These are phyloP conservation scores for Troilus luridus DNA, from an alignment of 2,888 invertebrate genomes.

Conservation along the genomic window DNA sequence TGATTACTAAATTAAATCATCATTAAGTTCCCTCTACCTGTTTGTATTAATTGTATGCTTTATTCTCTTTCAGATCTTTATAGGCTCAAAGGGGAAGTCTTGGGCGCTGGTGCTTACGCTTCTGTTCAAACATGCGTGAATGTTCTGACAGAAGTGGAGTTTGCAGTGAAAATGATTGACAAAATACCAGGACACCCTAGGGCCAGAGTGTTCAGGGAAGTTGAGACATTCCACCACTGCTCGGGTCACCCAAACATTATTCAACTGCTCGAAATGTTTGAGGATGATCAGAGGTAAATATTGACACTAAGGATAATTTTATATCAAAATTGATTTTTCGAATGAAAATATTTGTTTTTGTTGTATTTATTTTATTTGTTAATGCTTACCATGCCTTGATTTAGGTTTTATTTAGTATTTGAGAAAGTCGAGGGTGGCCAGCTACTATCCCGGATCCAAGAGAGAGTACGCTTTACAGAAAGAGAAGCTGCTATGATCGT, in stretches of 20 bases:
- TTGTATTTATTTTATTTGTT: not conserved
- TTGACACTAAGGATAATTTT: not conserved
- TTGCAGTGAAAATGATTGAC: conserved; percentile 97
- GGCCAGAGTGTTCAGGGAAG: conserved; percentile 96
- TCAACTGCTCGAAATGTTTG: conserved; percentile 96
- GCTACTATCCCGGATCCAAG: conserved; percentile 92
- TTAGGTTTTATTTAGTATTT: conserved; percentile 92
- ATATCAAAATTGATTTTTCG: not conserved
- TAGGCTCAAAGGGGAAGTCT: conserved; percentile 93
- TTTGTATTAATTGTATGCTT: conserved; percentile 17
- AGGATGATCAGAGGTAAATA: conserved; percentile 87
- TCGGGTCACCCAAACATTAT: conserved; percentile 98
- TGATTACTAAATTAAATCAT: not conserved
- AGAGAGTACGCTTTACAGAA: conserved; percentile 94
- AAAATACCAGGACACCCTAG: conserved; percentile 95
- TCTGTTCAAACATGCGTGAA: conserved; percentile 95
- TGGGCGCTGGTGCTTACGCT: conserved; percentile 97
- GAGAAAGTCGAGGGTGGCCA: conserved; percentile 86
- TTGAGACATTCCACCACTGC: conserved; percentile 99
- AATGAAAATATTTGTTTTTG: not conserved
- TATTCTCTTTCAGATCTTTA: conserved; percentile 83
- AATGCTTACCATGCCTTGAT: not conserved
- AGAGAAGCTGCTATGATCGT: conserved; percentile 95
- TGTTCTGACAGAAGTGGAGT: conserved; percentile 92
- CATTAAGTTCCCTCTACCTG: not conserved